These are phyloP conservation scores for Allobates femoralis DNA, from an alignment of 2,797 vertebrate genomes.

Conservation along the genomic window DNA sequence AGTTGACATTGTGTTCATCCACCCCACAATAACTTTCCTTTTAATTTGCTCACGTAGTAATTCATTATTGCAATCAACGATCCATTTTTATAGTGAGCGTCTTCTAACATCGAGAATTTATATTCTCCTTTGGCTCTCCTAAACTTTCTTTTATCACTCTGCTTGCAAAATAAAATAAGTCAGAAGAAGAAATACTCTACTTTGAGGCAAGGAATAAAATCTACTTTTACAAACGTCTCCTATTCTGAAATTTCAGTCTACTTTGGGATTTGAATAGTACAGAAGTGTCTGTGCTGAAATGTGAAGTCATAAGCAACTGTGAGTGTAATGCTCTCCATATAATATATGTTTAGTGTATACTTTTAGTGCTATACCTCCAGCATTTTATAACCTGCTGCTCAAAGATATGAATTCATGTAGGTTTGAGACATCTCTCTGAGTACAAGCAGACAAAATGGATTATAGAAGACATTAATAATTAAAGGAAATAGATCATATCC, in stretches of 20 bases:
- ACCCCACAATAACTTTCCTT: background rate
- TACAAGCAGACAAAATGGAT: background rate
- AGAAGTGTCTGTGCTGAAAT: constrained; percentile 30
- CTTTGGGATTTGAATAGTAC: constrained; percentile 40
- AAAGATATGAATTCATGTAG: constrained; percentile 9
- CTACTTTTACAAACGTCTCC: constrained; percentile 6
- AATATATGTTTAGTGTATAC: constrained; percentile 40
- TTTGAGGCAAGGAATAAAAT: constrained; percentile 8
- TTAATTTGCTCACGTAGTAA: constrained; percentile 17
- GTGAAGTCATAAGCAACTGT: background rate
- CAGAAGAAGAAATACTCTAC: background rate
- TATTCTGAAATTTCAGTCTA: background rate
- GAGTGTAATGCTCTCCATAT: constrained; percentile 30
- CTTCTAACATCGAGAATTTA: constrained; percentile 4
- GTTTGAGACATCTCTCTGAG: background rate
- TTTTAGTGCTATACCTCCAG: constrained; percentile 21
- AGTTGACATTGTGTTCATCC: constrained; percentile 29
- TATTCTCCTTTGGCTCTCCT: background rate
- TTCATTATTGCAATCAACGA: constrained; percentile 26
- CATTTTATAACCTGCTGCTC: constrained; percentile 14
- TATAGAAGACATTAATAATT: background rate
- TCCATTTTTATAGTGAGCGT: constrained; percentile 28
- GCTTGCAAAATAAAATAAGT: constrained; percentile 16
- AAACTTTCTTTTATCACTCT: constrained; percentile 13
- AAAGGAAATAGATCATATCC: background rate